Conservation (phyloP, 2,888 invertebrate genomes). For the Pecten maximus region DNA sequence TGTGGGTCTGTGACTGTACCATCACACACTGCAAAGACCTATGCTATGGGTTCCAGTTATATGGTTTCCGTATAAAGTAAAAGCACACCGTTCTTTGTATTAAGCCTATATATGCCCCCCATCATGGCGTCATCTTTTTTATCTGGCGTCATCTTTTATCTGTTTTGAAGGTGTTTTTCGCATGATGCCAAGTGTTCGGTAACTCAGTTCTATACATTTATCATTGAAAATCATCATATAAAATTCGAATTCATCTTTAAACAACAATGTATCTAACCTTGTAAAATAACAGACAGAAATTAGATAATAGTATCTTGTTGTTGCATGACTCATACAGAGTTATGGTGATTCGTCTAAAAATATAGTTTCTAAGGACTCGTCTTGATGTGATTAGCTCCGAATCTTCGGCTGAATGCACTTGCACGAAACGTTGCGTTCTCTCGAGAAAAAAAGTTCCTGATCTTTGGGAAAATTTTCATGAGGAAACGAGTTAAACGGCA, state of each 20-base stretch:
- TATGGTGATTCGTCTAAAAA: neutral
- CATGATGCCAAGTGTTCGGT: too few species aligned
- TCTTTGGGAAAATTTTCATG: neutral
- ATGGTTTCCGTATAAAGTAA: too few species aligned
- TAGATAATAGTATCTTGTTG: neutral
- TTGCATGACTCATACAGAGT: neutral
- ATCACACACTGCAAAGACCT: too few species aligned
- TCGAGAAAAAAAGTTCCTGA: neutral
- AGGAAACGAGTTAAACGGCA: neutral
- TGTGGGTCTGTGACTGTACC: too few species aligned
- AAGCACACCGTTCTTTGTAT: too few species aligned
- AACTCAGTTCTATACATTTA: neutral
- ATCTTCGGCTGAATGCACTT: neutral
- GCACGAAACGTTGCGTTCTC: constrained; percentile 2
- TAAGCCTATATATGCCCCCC: too few species aligned
- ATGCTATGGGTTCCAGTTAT: too few species aligned
- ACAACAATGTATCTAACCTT: neutral
- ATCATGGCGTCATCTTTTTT: too few species aligned
- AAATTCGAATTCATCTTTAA: neutral
- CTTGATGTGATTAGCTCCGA: neutral
- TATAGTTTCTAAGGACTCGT: neutral
- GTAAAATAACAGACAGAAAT: neutral
- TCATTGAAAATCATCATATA: neutral
- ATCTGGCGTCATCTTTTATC: too few species aligned
- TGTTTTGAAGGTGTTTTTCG: too few species aligned